Percentiles rank a stretch among this genome's conserved stretches.
phyloP scores from a whole-genome alignment of 2,888 invertebrate genomes.

The Orgyia antiqua region DNA sequence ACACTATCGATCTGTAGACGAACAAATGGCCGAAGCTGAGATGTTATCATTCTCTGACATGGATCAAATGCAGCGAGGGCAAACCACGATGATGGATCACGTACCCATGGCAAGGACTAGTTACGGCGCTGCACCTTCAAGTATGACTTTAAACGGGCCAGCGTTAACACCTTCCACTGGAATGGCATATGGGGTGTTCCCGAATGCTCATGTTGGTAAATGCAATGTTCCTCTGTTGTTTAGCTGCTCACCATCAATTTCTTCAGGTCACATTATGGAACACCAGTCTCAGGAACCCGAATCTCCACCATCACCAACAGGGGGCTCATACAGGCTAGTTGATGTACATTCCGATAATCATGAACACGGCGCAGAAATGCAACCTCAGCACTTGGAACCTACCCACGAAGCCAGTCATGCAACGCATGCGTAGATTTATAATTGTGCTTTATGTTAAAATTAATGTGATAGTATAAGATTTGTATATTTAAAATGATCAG shows the following conservation, averaged over 20 bases:
- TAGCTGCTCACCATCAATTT: constrained; percentile 59
- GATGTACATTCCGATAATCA: constrained; percentile 27
- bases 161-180: constrained; percentile 24
- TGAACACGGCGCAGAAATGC: constrained; percentile 23
- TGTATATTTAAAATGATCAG: no score
- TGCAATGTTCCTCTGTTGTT: constrained; percentile 58
- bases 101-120: constrained; percentile 42
- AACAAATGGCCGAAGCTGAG: constrained; percentile 36
- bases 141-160: constrained; percentile 8
- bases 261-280: constrained; percentile 44
- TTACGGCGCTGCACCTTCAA: constrained; percentile 19
- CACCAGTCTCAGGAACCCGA: constrained; percentile 23
- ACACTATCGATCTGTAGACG: constrained; percentile 40
- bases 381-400: constrained; percentile 23
- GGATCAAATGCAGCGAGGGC: constrained; percentile 25
- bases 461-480: constrained; percentile 1
- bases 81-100: constrained; percentile 31
- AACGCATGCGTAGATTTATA: constrained; percentile 17
- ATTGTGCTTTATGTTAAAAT: constrained; percentile 6
- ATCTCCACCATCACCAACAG: constrained; percentile 10
- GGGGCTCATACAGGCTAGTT: constrained; percentile 39
- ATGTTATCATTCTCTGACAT: constrained; percentile 50
- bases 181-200: constrained; percentile 52
- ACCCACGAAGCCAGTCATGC: constrained; percentile 25
- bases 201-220: constrained; percentile 48